Base-by-base conservation (phyloP, 2,888 invertebrate species). In the Crossocerus cetratus region DNA sequence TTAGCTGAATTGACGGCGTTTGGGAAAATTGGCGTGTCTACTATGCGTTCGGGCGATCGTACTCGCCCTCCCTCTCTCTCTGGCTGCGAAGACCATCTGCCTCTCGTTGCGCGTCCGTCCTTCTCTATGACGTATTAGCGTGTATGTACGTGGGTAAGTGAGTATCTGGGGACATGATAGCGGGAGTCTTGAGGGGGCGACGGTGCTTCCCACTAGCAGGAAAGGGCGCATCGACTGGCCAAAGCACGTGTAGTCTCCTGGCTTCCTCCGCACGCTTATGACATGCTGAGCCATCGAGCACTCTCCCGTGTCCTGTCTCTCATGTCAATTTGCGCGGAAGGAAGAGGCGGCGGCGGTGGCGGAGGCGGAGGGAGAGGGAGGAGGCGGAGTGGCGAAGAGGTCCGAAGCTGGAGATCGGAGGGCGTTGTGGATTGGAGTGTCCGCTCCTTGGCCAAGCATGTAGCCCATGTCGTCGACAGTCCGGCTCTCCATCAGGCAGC, bases 361-460 rank as follows among this genome's bases (percentile, higher is more conserved):
- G 72, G 76, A 76, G 79, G 72, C 77, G 76, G 76, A 72, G 59
- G 65, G 57, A 58, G 76, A 65, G 65, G 67, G 75, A 77, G 81
- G 83, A 82, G 81, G 74, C 79, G 82, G 77, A 59, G 65, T 54
- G 65, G 74, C 69, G 71, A 73, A 77, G 83, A 78, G 83, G 71
- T 68, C 70, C 74, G 56, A 74, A 75, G 72, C 80, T 73, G 67
- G 72, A 80, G 73, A 80, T 74, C 83, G 78, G 76, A 79, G 77
- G 81, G 86, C 87, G 85, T 84, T 81, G 84, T 72, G 85, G 87
- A 89, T 89, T 88, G 88, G 84, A 87, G 89, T 89, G 89, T 89
- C 89, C 89, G 89, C 86, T 89, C 82, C 89, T 89, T 89, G 88
- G 79, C 74, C 71, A 71, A 67, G 64, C 74, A 56, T 76, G 69